These are phyloP conservation scores for Sipha maydis DNA, from an alignment of 2,888 invertebrate species.

Conservation along the genomic window DNA sequence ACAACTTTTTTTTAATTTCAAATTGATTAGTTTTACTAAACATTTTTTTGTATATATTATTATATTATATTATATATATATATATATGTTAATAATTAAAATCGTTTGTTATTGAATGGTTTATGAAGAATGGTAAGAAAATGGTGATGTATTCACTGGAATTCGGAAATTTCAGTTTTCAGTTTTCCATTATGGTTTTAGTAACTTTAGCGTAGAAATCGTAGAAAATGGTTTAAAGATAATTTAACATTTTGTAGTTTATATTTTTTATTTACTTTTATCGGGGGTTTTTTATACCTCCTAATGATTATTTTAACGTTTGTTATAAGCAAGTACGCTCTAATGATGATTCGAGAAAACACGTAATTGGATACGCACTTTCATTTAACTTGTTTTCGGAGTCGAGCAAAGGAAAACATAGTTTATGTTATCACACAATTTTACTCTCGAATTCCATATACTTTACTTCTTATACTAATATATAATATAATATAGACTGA, in stretches of 20 bases:
- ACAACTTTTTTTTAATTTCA: neutral
- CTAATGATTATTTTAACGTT: slow-evolving; percentile 14
- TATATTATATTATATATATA: no score
- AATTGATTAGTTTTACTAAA: neutral
- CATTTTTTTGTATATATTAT: no score
- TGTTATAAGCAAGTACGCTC: neutral
- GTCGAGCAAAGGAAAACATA: neutral
- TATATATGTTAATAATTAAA: neutral
- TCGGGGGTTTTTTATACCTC: neutral
- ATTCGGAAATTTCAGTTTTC: neutral
- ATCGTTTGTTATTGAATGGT: neutral
- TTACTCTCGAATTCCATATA: neutral
- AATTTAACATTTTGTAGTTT: no score
- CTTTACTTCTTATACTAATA: neutral
- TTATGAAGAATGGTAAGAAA: no score
- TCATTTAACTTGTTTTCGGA: slow-evolving; percentile 17
- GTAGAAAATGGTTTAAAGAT: no score
- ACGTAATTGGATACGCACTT: slow-evolving; percentile 41
- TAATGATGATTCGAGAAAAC: neutral
- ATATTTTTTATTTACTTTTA: neutral
- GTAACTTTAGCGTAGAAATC: no score
- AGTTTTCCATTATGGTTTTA: no score
- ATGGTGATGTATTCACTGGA: neutral
- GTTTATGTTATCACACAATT: slow-evolving; percentile 35
- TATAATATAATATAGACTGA: neutral